These are phyloP conservation scores for Netelia melanura DNA, from an alignment of 2,888 invertebrate species.

Conservation along the genomic window DNA sequence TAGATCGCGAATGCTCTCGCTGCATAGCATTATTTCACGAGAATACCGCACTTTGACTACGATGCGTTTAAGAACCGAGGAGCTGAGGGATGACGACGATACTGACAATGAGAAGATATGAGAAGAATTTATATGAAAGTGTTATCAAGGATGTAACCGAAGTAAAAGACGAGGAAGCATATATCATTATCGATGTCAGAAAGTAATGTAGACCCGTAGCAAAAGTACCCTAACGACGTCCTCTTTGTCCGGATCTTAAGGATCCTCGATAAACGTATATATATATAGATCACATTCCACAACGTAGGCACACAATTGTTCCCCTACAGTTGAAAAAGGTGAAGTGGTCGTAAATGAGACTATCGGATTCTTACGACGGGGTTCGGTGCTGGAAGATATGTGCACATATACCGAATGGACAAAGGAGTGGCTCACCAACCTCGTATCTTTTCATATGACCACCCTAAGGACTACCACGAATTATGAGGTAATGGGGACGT, in stretches of 20 bases:
- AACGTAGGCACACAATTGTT: not conserved
- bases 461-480: slow-evolving; percentile 36
- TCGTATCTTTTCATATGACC: slow-evolving; percentile 3
- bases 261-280: slow-evolving; percentile 9
- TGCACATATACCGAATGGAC: slow-evolving; percentile 22
- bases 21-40: too few relatives aligned
- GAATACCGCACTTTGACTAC: too few relatives aligned
- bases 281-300: slow-evolving; percentile 1
- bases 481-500: slow-evolving; percentile 44
- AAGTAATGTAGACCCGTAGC: not conserved
- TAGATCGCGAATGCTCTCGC: too few relatives aligned
- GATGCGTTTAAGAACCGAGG: too few relatives aligned
- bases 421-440: slow-evolving; percentile 45
- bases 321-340: not conserved
- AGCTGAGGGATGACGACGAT: not conserved
- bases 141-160: too few relatives aligned
- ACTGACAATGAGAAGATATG: too few relatives aligned
- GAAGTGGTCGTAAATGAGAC: too few relatives aligned
- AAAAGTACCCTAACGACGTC: slow-evolving; percentile 2
- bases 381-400: slow-evolving; percentile 1
- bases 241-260: slow-evolving; percentile 32
- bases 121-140: too few relatives aligned
- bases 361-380: not conserved
- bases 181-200: slow-evolving; percentile 24
- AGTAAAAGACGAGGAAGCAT: not conserved